Base-by-base conservation (phyloP, 2,797 vertebrate genomes). In the Syndactyla subalaris region DNA sequence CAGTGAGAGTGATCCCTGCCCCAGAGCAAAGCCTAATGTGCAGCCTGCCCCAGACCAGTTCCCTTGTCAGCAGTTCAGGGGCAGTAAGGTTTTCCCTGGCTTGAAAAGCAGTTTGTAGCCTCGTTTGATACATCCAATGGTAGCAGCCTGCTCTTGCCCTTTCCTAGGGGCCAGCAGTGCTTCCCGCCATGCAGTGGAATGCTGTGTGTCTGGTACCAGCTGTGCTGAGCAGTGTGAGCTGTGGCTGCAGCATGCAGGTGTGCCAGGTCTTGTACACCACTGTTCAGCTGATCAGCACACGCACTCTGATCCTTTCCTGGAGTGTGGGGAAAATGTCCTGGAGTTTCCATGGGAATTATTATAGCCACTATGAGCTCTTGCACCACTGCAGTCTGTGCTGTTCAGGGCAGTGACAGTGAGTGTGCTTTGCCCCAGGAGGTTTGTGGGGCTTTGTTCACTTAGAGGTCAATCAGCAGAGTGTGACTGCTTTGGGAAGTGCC, bases 231-330 rank as follows among this genome's bases (percentile, higher is more conserved):
- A 16, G 27, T 0, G 9, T 7, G 54, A n/a, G 62, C 57, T 14
- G 43, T 6, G 76, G 29, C 41, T 52, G 59, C 48, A 34, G 59
- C 26, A 10, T 4, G 2, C 3, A 3, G 12, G 1, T 23, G 36
- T 41, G 55, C 45, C 0, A 0, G 36, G 21, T 24, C 57, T 41
- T 7, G 9, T 14, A 5, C n/a, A 3, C 2, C 1, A 0, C 6
- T 0, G 0, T 30, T 30, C 57, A 48, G 41, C 59, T 65, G 39
- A 6, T 26, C 3, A 14, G 65, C 49, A 9, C 2, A 0, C 2
- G 45, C 9, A 1, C 82, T 45, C 59, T 55, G 32, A 66, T 78
- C 39, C 54, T 67, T 52, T 46, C 45, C 41, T 30, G 29, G 21
- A 34, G n/a, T 10, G 36, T 27, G 27, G 22, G 17, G 10, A 21